Evolutionary conservation across 1,140 invertebrate species (phyloP), one percentile per base, ranked within the genome.

Genomic region (Pentalonia nigronervosa): DNA sequence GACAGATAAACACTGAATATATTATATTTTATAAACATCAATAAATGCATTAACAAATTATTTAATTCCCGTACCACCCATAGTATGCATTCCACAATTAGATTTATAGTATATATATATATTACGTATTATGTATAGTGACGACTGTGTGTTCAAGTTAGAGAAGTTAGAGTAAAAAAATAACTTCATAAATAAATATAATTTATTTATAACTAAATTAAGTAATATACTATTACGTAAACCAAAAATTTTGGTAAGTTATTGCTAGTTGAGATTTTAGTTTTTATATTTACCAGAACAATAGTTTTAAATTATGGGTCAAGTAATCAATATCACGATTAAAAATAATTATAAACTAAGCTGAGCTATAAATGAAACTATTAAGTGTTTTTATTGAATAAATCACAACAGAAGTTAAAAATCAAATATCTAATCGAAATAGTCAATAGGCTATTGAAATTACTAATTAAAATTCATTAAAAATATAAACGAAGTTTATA

Each of bases 381-480:
- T 76, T 17, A 76, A 76, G n/a, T 76, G 30, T 76, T 67, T 76
- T 17, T n/a, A 76, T 76, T n/a, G 60, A 76, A 76, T 76, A 76
- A n/a, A 76, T 76, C 60, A 76, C 14, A 17, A 34, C 60, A n/a
- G 60, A 76, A 67, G 30, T 60, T 9, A 60, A 25, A 60, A 60
- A 56, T 25, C 56, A 56, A 56, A 67, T 67, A 67, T 67, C 25
- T 67, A 67, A 67, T 67, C 60, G 60, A 67, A 67, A n/a, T 67
- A 67, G 25, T 9, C 60, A 67, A 67, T 67, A 67, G 30, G 9
- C 25, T 60, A 60, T 60, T 67, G 30, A 67, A 67, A 14, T 76
- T 34, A n/a, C n/a, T 76, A 76, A 76, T 76, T n/a, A 76, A 76
- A 76, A 76, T 76, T 76, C 60, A 76, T 76, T 76, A 76, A 76